Conservation (phyloP, 2,888 invertebrate species). For the Lasioglossum villosulum region DNA sequence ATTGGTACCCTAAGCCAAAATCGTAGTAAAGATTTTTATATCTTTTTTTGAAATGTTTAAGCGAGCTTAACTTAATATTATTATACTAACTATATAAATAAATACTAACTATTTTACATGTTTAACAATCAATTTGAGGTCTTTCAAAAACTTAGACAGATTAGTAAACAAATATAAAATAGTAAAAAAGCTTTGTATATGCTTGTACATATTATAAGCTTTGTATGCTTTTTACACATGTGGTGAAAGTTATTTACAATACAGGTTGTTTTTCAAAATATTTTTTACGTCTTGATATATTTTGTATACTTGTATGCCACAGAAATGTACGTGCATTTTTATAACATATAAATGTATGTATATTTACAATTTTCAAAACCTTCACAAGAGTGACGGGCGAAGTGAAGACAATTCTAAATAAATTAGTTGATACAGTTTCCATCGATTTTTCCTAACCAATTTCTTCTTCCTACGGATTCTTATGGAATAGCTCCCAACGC, state of each 20-base stretch:
- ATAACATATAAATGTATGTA: neutral
- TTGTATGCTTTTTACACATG: neutral
- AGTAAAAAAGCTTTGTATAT: too few species aligned
- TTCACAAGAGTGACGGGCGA: neutral
- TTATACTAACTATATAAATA: too few species aligned
- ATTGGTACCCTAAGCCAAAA: too few species aligned
- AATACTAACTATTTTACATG: too few species aligned
- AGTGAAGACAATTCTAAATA: constrained; percentile 8
- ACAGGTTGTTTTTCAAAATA: neutral
- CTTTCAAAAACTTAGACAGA: too few species aligned
- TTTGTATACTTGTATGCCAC: neutral
- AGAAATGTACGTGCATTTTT: neutral
- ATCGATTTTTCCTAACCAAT: neutral
- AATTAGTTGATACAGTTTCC: neutral
- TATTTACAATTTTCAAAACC: neutral
- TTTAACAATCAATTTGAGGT: too few species aligned
- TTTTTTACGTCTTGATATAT: neutral
- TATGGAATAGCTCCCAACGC: neutral
- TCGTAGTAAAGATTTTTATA: too few species aligned
- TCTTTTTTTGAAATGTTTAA: too few species aligned
- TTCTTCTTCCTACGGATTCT: constrained; percentile 3
- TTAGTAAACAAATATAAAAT: too few species aligned
- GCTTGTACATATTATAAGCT: too few species aligned
- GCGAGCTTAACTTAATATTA: too few species aligned
- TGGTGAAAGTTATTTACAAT: neutral